Conservation (phyloP, 2,888 invertebrate species). For the Noctua pronuba region DNA sequence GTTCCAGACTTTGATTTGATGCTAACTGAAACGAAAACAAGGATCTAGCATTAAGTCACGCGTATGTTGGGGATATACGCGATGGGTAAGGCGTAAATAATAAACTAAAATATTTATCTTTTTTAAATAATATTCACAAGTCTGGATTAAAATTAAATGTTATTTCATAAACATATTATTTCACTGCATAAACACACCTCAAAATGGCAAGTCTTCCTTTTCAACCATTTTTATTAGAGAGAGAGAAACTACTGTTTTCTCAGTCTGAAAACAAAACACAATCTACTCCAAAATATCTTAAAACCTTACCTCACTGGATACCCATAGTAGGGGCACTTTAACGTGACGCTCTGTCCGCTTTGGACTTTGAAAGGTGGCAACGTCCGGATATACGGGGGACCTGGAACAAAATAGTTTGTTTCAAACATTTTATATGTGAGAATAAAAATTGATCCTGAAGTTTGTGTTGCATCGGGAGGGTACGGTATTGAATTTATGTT, state of each 20-base stretch:
- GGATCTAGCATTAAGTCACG: not conserved
- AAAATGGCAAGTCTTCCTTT: too few species aligned
- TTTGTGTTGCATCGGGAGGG: slow-evolving; percentile 1
- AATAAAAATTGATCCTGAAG: slow-evolving; percentile 47
- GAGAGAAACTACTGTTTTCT: not conserved
- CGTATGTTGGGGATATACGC: not conserved
- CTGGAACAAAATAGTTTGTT: slow-evolving; percentile 80
- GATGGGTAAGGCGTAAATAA: too few species aligned
- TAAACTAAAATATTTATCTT: too few species aligned
- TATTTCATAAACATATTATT: too few species aligned
- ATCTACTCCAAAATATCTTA: not conserved
- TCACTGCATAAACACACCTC: too few species aligned
- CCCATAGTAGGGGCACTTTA: slow-evolving; percentile 96
- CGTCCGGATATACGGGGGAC: slow-evolving; percentile 94
- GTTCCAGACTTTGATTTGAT: not conserved
- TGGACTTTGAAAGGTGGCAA: slow-evolving; percentile 95
- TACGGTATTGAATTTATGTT: not conserved
- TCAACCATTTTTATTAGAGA: too few species aligned
- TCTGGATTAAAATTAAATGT: too few species aligned
- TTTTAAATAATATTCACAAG: too few species aligned
- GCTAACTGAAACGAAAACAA: not conserved
- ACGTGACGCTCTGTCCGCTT: slow-evolving; percentile 93
- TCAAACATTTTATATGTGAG: slow-evolving; percentile 43
- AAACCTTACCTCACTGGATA: slow-evolving; percentile 92
- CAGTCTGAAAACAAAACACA: not conserved